Evolutionary conservation across 2,113 vertebrate species (phyloP).

Genomic region (Calypte anna): DNA sequence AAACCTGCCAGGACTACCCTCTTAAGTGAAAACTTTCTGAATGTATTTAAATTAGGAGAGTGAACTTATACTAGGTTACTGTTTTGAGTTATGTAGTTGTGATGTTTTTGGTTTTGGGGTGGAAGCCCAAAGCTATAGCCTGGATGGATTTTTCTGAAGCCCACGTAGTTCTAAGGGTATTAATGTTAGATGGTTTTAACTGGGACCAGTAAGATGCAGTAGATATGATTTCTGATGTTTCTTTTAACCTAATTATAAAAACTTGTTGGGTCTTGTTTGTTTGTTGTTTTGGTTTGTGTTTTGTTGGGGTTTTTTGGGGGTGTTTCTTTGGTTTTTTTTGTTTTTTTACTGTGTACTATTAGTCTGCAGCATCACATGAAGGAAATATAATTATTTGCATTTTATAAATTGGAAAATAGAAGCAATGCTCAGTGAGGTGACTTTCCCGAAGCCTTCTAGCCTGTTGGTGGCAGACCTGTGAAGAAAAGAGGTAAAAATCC

Average conservation of each 20-base stretch:
- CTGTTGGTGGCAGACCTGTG: not conserved
- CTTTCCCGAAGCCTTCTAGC: not conserved
- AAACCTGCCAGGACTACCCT: rapidly evolving
- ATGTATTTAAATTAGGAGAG: rapidly evolving
- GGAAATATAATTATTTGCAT: not conserved
- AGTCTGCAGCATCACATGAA: not conserved
- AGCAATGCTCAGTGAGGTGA: not conserved
- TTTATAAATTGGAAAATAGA: not conserved
- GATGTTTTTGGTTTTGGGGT: not conserved
- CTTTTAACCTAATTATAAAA: not conserved
- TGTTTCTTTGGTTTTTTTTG: too few relatives aligned
- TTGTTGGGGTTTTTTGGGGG: too few relatives aligned
- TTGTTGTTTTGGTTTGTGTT: too few relatives aligned
- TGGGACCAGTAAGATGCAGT: not conserved
- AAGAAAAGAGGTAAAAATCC: not conserved
- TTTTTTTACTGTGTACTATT: not conserved
- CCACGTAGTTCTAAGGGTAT: not conserved
- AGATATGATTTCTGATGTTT: not conserved
- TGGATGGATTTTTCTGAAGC: not conserved
- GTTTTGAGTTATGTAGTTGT: not conserved
- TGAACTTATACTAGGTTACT: not conserved
- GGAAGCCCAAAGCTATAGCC: not conserved
- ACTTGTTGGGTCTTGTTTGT: not conserved
- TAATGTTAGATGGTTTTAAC: not conserved
- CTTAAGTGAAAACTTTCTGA: not conserved